phyloP scores from a whole-genome alignment of 2,888 invertebrate species.

The Troilus luridus region DNA sequence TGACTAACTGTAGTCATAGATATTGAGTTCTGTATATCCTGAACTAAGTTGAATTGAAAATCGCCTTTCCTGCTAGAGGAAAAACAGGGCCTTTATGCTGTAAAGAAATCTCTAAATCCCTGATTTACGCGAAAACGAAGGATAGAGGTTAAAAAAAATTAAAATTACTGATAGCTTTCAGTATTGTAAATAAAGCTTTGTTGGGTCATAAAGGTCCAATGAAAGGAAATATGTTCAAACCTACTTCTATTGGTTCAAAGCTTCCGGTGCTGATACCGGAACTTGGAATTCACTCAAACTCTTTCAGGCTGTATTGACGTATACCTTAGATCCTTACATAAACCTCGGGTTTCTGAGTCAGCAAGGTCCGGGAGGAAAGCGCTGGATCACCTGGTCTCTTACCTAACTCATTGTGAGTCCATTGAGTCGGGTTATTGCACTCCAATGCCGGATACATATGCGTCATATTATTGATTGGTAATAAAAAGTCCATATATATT shows the following conservation, averaged over 20 bases:
- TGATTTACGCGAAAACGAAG: no score
- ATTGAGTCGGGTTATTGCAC: constrained; percentile 33
- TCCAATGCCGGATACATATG: neutral
- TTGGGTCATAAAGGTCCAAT: no score
- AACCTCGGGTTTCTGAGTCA: constrained; percentile 6
- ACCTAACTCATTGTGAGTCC: neutral
- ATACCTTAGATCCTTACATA: neutral
- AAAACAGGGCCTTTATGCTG: no score
- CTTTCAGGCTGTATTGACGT: no score
- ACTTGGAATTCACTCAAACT: neutral
- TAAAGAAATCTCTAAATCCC: no score
- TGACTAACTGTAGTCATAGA: neutral
- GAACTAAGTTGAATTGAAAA: neutral
- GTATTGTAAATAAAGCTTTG: no score
- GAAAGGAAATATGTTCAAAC: no score
- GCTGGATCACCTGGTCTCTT: constrained; percentile 5
- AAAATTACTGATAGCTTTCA: no score
- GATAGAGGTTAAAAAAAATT: no score
- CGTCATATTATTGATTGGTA: neutral
- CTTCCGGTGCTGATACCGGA: neutral
- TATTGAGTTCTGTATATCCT: neutral
- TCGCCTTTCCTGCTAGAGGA: no score
- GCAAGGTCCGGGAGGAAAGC: constrained; percentile 48
- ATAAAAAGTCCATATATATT: neutral
- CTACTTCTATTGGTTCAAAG: no score